A percentile compares a stretch with the other conserved stretches of the same genome.
These are phyloP conservation scores for Trichogramma dendrolimi DNA, from an alignment of 2,888 invertebrate species.

Conservation along the genomic window DNA sequence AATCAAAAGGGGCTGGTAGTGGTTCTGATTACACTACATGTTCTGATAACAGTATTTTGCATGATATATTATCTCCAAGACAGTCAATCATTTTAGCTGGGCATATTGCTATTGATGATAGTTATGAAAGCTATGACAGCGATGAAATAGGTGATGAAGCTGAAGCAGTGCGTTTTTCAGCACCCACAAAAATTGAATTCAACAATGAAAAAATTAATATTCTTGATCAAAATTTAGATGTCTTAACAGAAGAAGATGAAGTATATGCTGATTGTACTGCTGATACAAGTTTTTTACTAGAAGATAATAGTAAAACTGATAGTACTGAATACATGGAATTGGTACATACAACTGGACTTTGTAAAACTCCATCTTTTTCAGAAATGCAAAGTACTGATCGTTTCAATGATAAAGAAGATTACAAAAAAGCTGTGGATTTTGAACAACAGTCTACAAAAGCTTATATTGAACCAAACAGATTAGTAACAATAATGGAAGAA, in stretches of 20 bases:
- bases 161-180: not conserved
- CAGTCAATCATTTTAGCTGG: constrained; percentile 22
- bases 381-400: too few relatives aligned
- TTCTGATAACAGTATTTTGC: constrained; percentile 15
- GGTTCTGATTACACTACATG: constrained; percentile 22
- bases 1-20: not conserved
- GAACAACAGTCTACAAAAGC: not conserved
- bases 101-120: not conserved
- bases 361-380: too few relatives aligned
- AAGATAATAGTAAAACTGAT: constrained; percentile 6
- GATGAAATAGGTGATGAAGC: not conserved
- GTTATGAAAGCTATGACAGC: too few relatives aligned
- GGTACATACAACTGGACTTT: too few relatives aligned
- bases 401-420: not conserved
- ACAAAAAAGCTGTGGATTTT: constrained; percentile 1
- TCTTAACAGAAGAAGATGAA: constrained; percentile 18
- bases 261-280: constrained; percentile 15
- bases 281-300: too few relatives aligned
- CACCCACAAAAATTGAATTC: not conserved
- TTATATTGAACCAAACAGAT: not conserved
- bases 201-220: constrained; percentile 16
- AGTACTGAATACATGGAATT: constrained; percentile 19
- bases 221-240: constrained; percentile 25
- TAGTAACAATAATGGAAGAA: constrained; percentile 20
- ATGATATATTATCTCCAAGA: not conserved